Percentiles rank a stretch among this genome's conserved stretches.
Evolutionary conservation across 2,888 invertebrate species (phyloP).

Genomic region (Aradus depressus): DNA sequence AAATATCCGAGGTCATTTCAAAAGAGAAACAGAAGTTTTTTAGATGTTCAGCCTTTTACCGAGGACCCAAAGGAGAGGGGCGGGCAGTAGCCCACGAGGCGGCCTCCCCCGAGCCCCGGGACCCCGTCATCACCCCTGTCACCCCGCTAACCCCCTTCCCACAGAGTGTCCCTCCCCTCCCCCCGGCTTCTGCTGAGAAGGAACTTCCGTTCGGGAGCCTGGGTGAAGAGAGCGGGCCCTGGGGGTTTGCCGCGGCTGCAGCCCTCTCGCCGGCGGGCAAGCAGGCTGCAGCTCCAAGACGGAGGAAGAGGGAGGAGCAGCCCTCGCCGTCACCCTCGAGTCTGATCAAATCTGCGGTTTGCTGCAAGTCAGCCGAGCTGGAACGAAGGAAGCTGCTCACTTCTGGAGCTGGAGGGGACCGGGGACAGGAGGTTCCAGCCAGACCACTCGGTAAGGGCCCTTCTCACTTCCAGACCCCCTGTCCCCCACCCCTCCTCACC

Average conservation of each 20-base stretch:
- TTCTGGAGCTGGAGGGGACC: slow-evolving; percentile 16
- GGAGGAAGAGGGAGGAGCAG: slow-evolving; percentile 2
- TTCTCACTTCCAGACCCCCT: slow-evolving; percentile 9
- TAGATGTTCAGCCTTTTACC: slow-evolving; percentile 63
- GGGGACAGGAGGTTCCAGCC: slow-evolving; percentile 17
- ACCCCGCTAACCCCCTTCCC: slow-evolving; percentile 27
- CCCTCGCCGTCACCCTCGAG: slow-evolving; percentile 40
- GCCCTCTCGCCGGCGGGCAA: not conserved
- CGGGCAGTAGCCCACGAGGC: slow-evolving; percentile 30
- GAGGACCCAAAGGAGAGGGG: slow-evolving; percentile 33
- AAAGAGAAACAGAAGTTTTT: slow-evolving; percentile 83
- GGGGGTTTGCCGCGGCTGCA: slow-evolving; percentile 51
- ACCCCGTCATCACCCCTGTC: slow-evolving; percentile 24
- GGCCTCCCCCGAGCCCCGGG: slow-evolving; percentile 14
- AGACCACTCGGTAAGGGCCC: slow-evolving; percentile 21
- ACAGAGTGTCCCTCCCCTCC: slow-evolving; percentile 24
- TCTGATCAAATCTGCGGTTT: slow-evolving; percentile 52
- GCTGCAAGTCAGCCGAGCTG: slow-evolving; percentile 48
- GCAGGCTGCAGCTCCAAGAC: not conserved
- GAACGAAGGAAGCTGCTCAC: slow-evolving; percentile 37
- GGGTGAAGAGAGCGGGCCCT: slow-evolving; percentile 35
- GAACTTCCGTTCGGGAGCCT: slow-evolving; percentile 22
- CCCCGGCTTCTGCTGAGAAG: slow-evolving; percentile 12
- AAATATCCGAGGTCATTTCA: slow-evolving; percentile 61
- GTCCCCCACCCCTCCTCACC: slow-evolving; percentile 12